Evolutionary conservation across 2,797 vertebrate genomes (phyloP).

Genomic region (Coendou prehensilis): DNA sequence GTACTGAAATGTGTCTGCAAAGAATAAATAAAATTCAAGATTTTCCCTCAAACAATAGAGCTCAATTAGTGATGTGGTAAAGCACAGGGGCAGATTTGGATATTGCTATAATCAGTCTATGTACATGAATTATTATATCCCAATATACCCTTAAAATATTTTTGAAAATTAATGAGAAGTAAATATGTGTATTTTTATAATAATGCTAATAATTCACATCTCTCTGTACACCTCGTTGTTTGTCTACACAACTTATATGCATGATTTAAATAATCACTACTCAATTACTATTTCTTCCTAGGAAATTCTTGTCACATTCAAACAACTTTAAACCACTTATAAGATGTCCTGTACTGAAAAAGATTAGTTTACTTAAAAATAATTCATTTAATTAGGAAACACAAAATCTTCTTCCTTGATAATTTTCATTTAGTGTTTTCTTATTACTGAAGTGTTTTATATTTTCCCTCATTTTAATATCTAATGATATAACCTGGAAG

Average conservation of each 20-base stretch:
- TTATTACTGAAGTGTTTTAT: not conserved
- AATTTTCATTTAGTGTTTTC: not conserved
- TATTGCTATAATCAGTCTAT: not conserved
- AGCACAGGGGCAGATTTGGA: not conserved
- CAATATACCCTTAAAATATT: not conserved
- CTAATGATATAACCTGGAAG: not conserved
- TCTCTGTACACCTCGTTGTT: not conserved
- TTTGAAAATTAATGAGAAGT: constrained; percentile 51
- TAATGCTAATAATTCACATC: not conserved
- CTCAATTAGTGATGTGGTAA: not conserved
- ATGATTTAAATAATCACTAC: not conserved
- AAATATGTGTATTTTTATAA: not conserved
- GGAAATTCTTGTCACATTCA: not conserved
- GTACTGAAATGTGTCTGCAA: not conserved
- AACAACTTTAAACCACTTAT: not conserved
- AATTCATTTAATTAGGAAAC: constrained; percentile 50
- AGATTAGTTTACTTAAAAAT: not conserved
- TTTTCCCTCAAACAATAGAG: not conserved
- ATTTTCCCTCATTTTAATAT: not conserved
- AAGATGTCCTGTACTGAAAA: constrained; percentile 13
- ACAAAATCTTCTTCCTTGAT: not conserved
- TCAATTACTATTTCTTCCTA: not conserved
- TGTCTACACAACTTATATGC: not conserved
- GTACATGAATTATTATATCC: not conserved
- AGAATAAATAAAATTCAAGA: not conserved